Evolutionary conservation across 1,140 invertebrate species (phyloP), one percentile per base, ranked within the genome.

Genomic region (Papilio dardanus): DNA sequence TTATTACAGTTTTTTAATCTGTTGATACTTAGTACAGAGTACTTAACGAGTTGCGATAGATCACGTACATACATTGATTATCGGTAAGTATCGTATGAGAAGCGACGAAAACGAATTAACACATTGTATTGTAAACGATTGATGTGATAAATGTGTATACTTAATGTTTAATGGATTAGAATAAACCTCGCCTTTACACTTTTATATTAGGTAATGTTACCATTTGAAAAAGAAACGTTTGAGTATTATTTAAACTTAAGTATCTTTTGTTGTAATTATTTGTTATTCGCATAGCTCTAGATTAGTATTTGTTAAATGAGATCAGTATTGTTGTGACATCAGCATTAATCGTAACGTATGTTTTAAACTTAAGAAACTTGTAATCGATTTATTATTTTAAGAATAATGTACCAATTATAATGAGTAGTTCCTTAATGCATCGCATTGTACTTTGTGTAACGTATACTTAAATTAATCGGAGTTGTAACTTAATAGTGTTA

Each of bases 111-210:
- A 54, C 8, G 21, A 54, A 54, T 54, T 54, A 54, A 54, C 46
- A 54, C 7, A 58, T 28, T 30, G 24, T 62, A 62, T 62, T 30
- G 24, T 14, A 62, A 62, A 62, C 24, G 28, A 14, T 3, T 24
- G 14, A 76, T 80, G 79, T 80, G 79, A 80, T 78, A 80, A 75
- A 75, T 66, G 68, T 75, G 78, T 82, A 82, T 80, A 78, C 78
- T 79, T 79, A 80, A 74, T 76, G 42, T 74, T 78, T 74, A 74
- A 71, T 74, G 73, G 37, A 65, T 68, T 76, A 77, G 40, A 74
- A 68, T 73, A 79, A 78, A 78, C 79, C 79, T 80, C 79, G 76
- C 76, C 77, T 54, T 62, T 73, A 33, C 30, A 73, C 31, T 54
- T 58, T 73, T 73, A 58, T 30, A 73, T 73, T 58, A 73, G 46